These are phyloP conservation scores for Tryphoninae sp. DNA, from an alignment of 2,888 invertebrate genomes.

Conservation along the genomic window DNA sequence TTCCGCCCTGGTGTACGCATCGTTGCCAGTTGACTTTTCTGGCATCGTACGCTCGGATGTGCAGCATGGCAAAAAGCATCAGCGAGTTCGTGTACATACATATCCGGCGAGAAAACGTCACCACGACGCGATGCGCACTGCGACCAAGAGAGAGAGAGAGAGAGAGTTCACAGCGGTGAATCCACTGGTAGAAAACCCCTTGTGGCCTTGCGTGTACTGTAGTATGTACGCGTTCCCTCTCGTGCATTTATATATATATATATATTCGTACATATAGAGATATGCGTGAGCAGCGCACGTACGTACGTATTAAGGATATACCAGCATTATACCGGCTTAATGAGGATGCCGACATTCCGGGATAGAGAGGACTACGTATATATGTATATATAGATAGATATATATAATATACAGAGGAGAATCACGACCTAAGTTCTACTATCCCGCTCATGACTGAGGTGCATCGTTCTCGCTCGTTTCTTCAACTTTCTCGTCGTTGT, in stretches of 20 bases:
- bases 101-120: slow-evolving; percentile 26
- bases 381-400: slow-evolving; percentile 34
- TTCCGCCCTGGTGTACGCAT: background rate
- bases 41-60: background rate
- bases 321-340: slow-evolving; percentile 70
- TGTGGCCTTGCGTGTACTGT: slow-evolving; percentile 34
- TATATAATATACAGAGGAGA: slow-evolving; percentile 54
- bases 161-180: background rate
- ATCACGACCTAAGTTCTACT: slow-evolving; percentile 64
- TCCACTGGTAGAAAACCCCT: slow-evolving; percentile 15
- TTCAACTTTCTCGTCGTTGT: slow-evolving; percentile 29
- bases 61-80: background rate
- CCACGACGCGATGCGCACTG: slow-evolving; percentile 5
- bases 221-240: slow-evolving; percentile 17
- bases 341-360: slow-evolving; percentile 71
- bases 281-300: slow-evolving; percentile 51
- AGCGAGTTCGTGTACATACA: slow-evolving; percentile 26
- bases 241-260: background rate
- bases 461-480: slow-evolving; percentile 37
- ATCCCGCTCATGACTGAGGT: slow-evolving; percentile 16
- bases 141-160: background rate
- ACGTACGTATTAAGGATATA: slow-evolving; percentile 62
- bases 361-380: slow-evolving; percentile 50
- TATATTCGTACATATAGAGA: slow-evolving; percentile 16
- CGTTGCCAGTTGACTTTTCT: background rate